These are phyloP conservation scores for Slavum lentiscoides DNA, from an alignment of 2,888 invertebrate genomes.

Conservation along the genomic window DNA sequence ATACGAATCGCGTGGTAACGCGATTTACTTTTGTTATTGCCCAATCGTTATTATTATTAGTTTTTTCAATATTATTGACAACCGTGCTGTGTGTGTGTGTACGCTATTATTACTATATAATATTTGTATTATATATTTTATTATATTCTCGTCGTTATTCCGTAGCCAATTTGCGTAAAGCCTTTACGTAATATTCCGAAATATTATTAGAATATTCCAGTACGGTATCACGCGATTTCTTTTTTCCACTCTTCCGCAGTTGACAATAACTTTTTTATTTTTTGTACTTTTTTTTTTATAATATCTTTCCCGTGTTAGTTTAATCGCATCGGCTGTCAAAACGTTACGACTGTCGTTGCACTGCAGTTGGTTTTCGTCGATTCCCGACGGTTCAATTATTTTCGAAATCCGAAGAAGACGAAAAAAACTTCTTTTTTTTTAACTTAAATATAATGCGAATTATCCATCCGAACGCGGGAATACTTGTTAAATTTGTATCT, in stretches of 20 bases:
- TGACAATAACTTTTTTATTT: neutral
- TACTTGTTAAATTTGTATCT: too few relatives aligned
- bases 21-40: too few relatives aligned
- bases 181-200: constrained; percentile 19
- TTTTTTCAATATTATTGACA: neutral
- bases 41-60: neutral
- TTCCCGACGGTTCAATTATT: constrained; percentile 28
- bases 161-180: constrained; percentile 33
- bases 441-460: too few relatives aligned
- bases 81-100: neutral
- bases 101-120: too few relatives aligned
- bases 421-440: too few relatives aligned
- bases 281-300: neutral
- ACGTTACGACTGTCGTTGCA: constrained; percentile 18
- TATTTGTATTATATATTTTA: neutral
- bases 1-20: neutral
- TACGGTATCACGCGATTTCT: constrained; percentile 21
- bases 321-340: constrained; percentile 30
- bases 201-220: constrained; percentile 14
- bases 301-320: constrained; percentile 11
- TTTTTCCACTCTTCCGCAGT: neutral
- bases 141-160: neutral
- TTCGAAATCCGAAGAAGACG: too few relatives aligned
- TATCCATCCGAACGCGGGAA: too few relatives aligned
- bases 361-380: constrained; percentile 8